These are phyloP conservation scores for Phymatocera aterrima DNA, from an alignment of 2,888 invertebrate species.

Conservation along the genomic window DNA sequence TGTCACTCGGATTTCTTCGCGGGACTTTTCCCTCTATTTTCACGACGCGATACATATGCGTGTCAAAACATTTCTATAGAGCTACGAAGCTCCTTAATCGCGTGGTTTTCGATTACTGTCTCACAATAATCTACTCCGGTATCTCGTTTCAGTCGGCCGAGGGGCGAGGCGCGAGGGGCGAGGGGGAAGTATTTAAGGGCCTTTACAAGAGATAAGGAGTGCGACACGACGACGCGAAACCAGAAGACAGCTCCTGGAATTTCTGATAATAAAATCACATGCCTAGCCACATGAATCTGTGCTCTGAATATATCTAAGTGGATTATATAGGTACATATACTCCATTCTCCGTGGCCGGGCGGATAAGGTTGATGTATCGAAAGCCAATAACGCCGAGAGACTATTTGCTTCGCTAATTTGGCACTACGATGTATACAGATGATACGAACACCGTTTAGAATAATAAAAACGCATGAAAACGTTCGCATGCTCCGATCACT, in stretches of 20 bases:
- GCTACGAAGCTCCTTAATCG: neutral
- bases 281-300: neutral
- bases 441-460: neutral
- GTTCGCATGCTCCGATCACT: neutral
- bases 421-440: neutral
- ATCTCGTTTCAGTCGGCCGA: neutral
- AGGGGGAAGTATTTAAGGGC: neutral
- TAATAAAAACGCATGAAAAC: neutral
- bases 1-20: too few relatives aligned
- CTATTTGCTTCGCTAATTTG: neutral
- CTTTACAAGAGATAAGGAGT: neutral
- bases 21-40: neutral
- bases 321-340: too few relatives aligned
- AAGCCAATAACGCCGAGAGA: neutral
- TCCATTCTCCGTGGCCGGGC: too few relatives aligned
- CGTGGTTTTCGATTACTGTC: neutral
- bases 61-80: neutral
- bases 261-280: neutral
- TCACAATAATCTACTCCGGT: neutral
- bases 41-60: neutral
- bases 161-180: too few relatives aligned
- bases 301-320: neutral
- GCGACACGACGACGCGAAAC: neutral
- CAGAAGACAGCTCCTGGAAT: neutral
- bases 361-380: too few relatives aligned